Conservation (phyloP, 2,888 invertebrate genomes). For the Cryptophagus acutangulus region DNA sequence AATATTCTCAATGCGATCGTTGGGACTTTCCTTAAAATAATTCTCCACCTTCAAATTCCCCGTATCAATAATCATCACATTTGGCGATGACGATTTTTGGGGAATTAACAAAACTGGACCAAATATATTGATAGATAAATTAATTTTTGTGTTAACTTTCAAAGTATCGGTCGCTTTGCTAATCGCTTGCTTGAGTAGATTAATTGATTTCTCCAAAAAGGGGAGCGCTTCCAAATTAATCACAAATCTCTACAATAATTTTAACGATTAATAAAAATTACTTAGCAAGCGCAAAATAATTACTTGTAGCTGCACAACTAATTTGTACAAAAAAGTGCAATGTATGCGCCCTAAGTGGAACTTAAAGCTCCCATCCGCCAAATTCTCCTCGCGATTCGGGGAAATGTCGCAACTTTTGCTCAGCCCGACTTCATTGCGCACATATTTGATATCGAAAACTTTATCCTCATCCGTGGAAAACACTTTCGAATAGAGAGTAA, state of each 20-base stretch:
- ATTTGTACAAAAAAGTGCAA: slow-evolving; percentile 62
- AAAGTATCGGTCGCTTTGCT: slow-evolving; percentile 41
- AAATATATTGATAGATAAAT: slow-evolving; percentile 49
- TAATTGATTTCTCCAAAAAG: slow-evolving; percentile 31
- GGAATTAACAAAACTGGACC: slow-evolving; percentile 73
- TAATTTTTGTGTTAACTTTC: slow-evolving; percentile 42
- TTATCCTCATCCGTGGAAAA: slow-evolving; percentile 75
- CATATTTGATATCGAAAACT: slow-evolving; percentile 73
- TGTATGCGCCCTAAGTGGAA: slow-evolving; percentile 68
- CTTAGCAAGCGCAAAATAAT: slow-evolving; percentile 13
- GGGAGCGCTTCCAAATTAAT: slow-evolving; percentile 42
- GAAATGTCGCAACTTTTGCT: slow-evolving; percentile 51
- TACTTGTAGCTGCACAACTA: slow-evolving; percentile 63
- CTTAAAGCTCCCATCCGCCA: slow-evolving; percentile 66
- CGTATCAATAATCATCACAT: slow-evolving; percentile 69
- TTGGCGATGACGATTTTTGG: slow-evolving; percentile 73
- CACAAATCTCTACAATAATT: slow-evolving; percentile 39
- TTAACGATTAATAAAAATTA: slow-evolving; percentile 2
- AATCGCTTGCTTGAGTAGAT: slow-evolving; percentile 26
- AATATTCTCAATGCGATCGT: slow-evolving; percentile 64
- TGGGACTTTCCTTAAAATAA: slow-evolving; percentile 57
- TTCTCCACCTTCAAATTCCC: slow-evolving; percentile 76
- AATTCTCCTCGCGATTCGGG: slow-evolving; percentile 48
- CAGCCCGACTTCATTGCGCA: slow-evolving; percentile 59
- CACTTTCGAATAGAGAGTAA: slow-evolving; percentile 72